A percentile compares a stretch with the other conserved stretches of the same genome.
These are phyloP conservation scores for Criorhina ranunculi DNA, from an alignment of 2,888 invertebrate species.

Conservation along the genomic window DNA sequence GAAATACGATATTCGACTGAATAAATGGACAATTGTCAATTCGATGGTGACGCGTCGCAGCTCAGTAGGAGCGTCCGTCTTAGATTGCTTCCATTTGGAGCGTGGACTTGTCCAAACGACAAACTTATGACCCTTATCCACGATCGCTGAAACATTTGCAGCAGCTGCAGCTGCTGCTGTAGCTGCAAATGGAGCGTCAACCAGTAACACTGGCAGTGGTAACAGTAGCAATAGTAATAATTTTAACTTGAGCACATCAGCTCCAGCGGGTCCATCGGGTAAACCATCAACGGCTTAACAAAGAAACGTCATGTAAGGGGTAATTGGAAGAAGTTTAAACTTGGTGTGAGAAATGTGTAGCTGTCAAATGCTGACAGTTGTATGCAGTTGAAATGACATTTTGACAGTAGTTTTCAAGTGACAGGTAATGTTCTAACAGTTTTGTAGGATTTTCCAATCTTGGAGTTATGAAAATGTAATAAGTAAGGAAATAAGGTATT, in stretches of 20 bases:
- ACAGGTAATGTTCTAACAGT: no score
- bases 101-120: slow-evolving; percentile 84
- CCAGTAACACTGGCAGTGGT: slow-evolving; percentile 70
- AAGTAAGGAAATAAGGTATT: no score
- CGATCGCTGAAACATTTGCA: slow-evolving; percentile 82
- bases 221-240: slow-evolving; percentile 55
- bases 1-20: slow-evolving; percentile 87
- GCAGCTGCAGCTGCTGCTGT: slow-evolving; percentile 78
- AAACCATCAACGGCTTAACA: slow-evolving; percentile 70
- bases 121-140: slow-evolving; percentile 84
- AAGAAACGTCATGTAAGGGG: slow-evolving; percentile 24
- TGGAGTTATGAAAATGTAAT: no score
- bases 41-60: slow-evolving; percentile 88
- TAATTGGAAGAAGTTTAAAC: neutral
- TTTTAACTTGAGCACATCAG: slow-evolving; percentile 81
- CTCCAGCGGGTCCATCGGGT: slow-evolving; percentile 80
- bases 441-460: no score
- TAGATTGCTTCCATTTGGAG: slow-evolving; percentile 88
- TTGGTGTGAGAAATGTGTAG: slow-evolving; percentile 8
- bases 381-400: neutral
- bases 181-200: slow-evolving; percentile 74
- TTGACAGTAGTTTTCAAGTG: no score
- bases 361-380: neutral
- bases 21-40: slow-evolving; percentile 89
- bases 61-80: slow-evolving; percentile 88